These are phyloP conservation scores for Aphis craccivora DNA, from an alignment of 1,140 invertebrate species.

Conservation along the genomic window DNA sequence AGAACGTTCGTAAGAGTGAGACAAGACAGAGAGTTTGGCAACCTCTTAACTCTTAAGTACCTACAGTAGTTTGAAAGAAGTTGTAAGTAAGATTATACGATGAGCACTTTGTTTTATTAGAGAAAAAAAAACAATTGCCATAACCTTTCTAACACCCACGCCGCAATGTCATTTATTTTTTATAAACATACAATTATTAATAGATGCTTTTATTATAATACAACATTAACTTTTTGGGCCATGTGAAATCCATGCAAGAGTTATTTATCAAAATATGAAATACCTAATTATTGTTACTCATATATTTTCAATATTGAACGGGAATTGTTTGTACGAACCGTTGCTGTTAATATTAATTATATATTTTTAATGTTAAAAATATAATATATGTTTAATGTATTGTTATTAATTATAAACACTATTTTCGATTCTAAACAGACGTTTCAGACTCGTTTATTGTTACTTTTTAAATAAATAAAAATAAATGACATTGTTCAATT, in stretches of 20 bases:
- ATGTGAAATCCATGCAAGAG: not conserved
- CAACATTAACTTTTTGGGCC: not conserved
- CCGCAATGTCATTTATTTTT: not conserved
- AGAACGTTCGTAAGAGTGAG: no score
- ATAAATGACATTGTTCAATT: not conserved
- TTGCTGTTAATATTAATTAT: no score
- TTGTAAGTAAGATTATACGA: not conserved
- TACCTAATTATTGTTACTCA: not conserved
- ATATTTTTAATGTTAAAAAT: no score
- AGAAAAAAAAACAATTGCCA: not conserved
- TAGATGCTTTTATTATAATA: no score
- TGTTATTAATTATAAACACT: no score
- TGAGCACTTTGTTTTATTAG: not conserved
- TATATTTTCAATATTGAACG: not conserved
- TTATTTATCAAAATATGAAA: not conserved
- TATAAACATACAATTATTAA: no score
- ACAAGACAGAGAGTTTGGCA: no score
- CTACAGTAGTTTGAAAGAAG: not conserved
- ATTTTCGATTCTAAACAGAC: no score
- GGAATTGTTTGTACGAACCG: not conserved
- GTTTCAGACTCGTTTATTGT: not conserved
- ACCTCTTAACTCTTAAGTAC: no score
- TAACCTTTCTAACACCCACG: not conserved
- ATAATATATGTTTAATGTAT: no score
- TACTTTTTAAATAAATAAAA: not conserved